phyloP scores from a whole-genome alignment of 2,113 vertebrate genomes.

The Megatriorchis doriae region DNA sequence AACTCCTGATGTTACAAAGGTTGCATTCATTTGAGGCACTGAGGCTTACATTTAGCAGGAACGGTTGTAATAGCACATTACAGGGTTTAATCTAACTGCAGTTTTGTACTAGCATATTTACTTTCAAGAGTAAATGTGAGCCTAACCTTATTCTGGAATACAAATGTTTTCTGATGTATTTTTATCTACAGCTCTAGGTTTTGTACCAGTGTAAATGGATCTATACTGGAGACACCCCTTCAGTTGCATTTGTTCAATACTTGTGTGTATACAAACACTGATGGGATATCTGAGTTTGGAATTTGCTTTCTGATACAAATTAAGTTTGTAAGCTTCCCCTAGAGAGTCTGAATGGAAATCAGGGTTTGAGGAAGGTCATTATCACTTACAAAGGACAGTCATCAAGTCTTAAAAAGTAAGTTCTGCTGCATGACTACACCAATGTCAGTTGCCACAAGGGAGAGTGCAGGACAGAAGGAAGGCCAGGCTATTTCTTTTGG shows the following conservation, averaged over 20 bases:
- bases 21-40: neutral
- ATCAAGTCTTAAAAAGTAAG: neutral
- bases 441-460: neutral
- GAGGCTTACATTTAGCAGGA: neutral
- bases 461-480: neutral
- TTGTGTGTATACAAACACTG: neutral
- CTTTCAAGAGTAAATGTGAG: neutral
- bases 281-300: neutral
- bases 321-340: neutral
- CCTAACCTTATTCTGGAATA: neutral
- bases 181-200: neutral
- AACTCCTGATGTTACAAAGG: neutral
- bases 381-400: neutral
- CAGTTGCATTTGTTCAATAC: neutral
- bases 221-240: neutral
- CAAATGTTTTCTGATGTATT: neutral
- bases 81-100: neutral
- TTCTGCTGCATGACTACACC: neutral
- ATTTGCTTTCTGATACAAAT: neutral
- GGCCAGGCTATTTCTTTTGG: neutral
- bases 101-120: neutral
- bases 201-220: neutral
- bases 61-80: neutral
- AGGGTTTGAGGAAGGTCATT: neutral
- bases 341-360: neutral